A percentile compares a stretch with the other conserved stretches of the same genome.
Conservation (phyloP, 1,140 invertebrate species). For the Potamilus streckersoni region DNA sequence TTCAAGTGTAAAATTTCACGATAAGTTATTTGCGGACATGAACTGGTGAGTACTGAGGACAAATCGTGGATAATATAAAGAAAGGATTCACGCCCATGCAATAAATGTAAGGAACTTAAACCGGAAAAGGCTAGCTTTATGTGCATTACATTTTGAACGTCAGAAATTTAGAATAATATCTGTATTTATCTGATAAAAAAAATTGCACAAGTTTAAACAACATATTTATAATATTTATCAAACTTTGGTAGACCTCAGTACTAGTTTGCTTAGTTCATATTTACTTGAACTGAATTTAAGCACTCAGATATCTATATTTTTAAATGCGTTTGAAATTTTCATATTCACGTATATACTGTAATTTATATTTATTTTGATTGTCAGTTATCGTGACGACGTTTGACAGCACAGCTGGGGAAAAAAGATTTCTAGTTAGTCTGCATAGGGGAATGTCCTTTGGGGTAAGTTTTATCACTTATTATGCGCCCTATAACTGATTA, state of each 20-base stretch:
- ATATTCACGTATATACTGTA: no score
- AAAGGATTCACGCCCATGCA: not conserved
- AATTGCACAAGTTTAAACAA: not conserved
- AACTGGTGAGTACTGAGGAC: not conserved
- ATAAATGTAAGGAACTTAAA: not conserved
- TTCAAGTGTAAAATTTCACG: not conserved
- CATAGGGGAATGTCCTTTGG: slow-evolving; percentile 61
- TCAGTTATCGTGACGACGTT: slow-evolving; percentile 57
- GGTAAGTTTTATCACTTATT: slow-evolving; percentile 37
- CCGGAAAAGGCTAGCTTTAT: no score
- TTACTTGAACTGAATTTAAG: no score
- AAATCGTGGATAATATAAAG: not conserved
- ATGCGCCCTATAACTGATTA: not conserved
- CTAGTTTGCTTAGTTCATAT: no score
- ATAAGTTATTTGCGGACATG: not conserved
- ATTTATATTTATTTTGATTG: slow-evolving; percentile 14
- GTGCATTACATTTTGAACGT: no score
- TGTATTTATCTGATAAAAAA: not conserved
- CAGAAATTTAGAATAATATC: no score
- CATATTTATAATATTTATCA: no score
- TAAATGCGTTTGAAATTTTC: no score
- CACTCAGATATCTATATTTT: no score
- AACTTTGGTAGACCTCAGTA: no score
- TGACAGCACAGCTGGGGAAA: slow-evolving; percentile 38
- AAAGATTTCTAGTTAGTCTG: slow-evolving; percentile 47